These are phyloP conservation scores for Miltochrista miniata DNA, from an alignment of 2,888 invertebrate species.

Conservation along the genomic window DNA sequence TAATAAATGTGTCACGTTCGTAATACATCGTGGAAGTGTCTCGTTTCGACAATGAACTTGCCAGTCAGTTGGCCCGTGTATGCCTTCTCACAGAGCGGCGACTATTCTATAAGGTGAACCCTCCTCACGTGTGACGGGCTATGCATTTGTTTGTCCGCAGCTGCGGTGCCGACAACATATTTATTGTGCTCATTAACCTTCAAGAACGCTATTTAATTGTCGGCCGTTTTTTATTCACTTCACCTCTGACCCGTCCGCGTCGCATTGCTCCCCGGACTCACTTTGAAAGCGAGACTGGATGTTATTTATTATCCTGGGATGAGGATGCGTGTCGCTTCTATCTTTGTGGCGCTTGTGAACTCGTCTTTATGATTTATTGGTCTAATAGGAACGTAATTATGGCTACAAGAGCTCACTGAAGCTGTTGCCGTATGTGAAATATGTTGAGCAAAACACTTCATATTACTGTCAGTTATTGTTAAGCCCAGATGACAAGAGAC, in stretches of 20 bases:
- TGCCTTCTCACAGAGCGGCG: constrained; percentile 48
- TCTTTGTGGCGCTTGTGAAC: constrained; percentile 79
- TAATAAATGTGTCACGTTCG: constrained; percentile 61
- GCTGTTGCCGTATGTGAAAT: constrained; percentile 20
- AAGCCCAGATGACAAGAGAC: too few relatives aligned
- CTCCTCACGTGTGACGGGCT: constrained; percentile 75
- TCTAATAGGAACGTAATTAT: constrained; percentile 76
- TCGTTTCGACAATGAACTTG: constrained; percentile 67
- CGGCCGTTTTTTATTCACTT: constrained; percentile 83
- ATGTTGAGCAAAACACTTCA: constrained; percentile 14
- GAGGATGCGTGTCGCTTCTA: constrained; percentile 77
- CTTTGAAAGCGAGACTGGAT: constrained; percentile 80
- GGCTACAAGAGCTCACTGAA: constrained; percentile 54
- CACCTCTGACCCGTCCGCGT: constrained; percentile 81
- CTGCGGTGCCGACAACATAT: constrained; percentile 83
- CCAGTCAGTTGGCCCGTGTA: constrained; percentile 56
- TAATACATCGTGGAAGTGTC: constrained; percentile 57
- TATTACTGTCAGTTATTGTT: constrained; percentile 1
- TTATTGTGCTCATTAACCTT: constrained; percentile 84
- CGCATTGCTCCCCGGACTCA: constrained; percentile 80
- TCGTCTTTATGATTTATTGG: constrained; percentile 75
- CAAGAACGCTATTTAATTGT: constrained; percentile 84
- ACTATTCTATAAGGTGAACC: constrained; percentile 48
- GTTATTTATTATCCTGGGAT: constrained; percentile 79
- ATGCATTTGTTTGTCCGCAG: constrained; percentile 81